Conservation (phyloP, 2,888 invertebrate species). For the Anagyrus pseudococci region DNA sequence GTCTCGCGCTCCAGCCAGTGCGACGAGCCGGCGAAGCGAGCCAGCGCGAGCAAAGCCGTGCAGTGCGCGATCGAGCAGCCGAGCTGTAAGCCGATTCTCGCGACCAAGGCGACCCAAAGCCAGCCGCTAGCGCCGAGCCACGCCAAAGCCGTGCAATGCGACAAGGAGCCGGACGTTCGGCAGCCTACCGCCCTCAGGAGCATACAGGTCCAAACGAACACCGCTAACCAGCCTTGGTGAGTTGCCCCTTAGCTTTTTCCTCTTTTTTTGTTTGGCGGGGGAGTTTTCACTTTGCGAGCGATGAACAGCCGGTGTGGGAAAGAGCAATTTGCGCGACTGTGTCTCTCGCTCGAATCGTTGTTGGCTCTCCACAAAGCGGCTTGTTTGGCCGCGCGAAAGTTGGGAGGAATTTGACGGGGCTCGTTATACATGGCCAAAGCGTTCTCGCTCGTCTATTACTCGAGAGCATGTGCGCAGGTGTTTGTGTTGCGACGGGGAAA, state of each 20-base stretch:
- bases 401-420: too few relatives aligned
- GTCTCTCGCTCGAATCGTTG: too few relatives aligned
- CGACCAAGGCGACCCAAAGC: background rate
- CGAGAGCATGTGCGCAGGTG: too few relatives aligned
- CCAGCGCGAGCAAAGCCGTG: background rate
- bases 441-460: too few relatives aligned
- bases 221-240: slow-evolving; percentile 31
- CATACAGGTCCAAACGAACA: slow-evolving; percentile 2
- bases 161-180: background rate
- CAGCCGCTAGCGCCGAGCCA: background rate
- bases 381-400: too few relatives aligned
- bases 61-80: slow-evolving; percentile 7
- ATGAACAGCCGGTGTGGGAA: too few relatives aligned
- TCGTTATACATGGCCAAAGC: too few relatives aligned
- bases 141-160: background rate
- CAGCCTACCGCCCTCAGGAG: background rate
- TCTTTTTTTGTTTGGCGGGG: slow-evolving; percentile 1
- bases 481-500: too few relatives aligned
- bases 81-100: background rate
- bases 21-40: background rate
- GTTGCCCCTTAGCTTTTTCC: background rate
- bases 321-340: too few relatives aligned
- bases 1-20: slow-evolving; percentile 9
- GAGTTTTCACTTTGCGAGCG: too few relatives aligned
- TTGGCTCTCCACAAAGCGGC: too few relatives aligned